These are phyloP conservation scores for Adelphocoris suturalis DNA, from an alignment of 2,888 invertebrate genomes.

Conservation along the genomic window DNA sequence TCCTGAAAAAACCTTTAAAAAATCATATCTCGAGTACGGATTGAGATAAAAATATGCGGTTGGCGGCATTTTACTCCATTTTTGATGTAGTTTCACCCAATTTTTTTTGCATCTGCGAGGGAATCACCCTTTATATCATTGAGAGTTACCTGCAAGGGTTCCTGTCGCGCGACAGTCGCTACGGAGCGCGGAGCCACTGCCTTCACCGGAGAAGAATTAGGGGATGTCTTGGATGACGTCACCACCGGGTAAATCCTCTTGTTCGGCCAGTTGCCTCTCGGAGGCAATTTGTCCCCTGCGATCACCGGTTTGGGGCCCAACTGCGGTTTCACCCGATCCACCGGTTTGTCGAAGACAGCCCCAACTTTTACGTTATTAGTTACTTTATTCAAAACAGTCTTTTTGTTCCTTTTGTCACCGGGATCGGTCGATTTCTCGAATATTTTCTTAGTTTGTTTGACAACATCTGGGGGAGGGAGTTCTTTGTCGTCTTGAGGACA, in stretches of 20 bases:
- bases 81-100: too few relatives aligned
- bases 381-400: constrained; percentile 67
- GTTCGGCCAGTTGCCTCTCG: constrained; percentile 56
- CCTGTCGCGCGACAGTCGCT: constrained; percentile 18
- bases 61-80: too few relatives aligned
- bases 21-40: too few relatives aligned
- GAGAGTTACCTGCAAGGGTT: not conserved
- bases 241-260: constrained; percentile 68
- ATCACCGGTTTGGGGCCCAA: constrained; percentile 79
- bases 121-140: not conserved
- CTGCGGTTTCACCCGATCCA: constrained; percentile 78
- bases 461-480: constrained; percentile 93
- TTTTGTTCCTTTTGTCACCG: constrained; percentile 63
- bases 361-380: constrained; percentile 63
- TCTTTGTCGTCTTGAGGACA: constrained; percentile 80
- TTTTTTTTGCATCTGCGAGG: too few relatives aligned
- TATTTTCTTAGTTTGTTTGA: constrained; percentile 90
- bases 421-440: constrained; percentile 82
- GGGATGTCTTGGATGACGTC: constrained; percentile 69
- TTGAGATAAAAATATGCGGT: too few relatives aligned
- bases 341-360: constrained; percentile 51
- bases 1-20: too few relatives aligned
- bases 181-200: constrained; percentile 1
- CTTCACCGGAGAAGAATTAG: constrained; percentile 70
- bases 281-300: constrained; percentile 75